Conservation (phyloP, 2,797 vertebrate genomes). For the Melanotaenia parkinsoni region DNA sequence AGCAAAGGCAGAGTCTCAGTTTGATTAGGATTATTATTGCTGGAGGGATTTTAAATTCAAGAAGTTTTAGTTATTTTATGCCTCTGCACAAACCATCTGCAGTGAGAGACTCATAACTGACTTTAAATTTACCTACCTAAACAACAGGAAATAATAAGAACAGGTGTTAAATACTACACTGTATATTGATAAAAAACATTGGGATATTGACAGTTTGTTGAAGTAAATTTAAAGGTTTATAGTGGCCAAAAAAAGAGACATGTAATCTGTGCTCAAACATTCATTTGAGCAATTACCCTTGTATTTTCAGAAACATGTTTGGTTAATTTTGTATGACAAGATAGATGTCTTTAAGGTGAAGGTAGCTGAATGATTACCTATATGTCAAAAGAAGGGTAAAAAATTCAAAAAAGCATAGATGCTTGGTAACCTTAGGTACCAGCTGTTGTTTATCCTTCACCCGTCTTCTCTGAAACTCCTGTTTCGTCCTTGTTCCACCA, state of each 20-base stretch:
- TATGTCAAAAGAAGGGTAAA: neutral
- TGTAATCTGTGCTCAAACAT: too few relatives aligned
- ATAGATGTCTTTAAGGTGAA: too few relatives aligned
- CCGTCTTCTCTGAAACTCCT: constrained; percentile 4
- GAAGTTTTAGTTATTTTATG: neutral
- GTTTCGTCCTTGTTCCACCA: constrained; percentile 18
- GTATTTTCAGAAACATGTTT: too few relatives aligned
- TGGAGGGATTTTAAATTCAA: constrained; percentile 39
- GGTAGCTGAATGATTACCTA: neutral
- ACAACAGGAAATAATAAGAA: neutral
- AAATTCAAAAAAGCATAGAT: neutral
- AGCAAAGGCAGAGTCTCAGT: constrained; percentile 21
- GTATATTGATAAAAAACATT: too few relatives aligned
- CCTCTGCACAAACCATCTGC: neutral
- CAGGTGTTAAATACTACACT: neutral
- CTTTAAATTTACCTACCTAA: neutral
- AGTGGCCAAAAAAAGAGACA: too few relatives aligned
- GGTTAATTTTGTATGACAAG: too few relatives aligned
- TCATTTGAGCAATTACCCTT: too few relatives aligned
- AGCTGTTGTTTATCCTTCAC: constrained; percentile 48
- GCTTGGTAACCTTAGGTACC: constrained; percentile 19
- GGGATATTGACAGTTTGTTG: too few relatives aligned
- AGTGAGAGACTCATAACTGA: neutral
- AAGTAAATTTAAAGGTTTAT: too few relatives aligned
- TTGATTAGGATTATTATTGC: constrained; percentile 33